Evolutionary conservation across 2,888 invertebrate species (phyloP), one percentile per base, ranked within the genome.

Genomic region (Meandrusa payeni): DNA sequence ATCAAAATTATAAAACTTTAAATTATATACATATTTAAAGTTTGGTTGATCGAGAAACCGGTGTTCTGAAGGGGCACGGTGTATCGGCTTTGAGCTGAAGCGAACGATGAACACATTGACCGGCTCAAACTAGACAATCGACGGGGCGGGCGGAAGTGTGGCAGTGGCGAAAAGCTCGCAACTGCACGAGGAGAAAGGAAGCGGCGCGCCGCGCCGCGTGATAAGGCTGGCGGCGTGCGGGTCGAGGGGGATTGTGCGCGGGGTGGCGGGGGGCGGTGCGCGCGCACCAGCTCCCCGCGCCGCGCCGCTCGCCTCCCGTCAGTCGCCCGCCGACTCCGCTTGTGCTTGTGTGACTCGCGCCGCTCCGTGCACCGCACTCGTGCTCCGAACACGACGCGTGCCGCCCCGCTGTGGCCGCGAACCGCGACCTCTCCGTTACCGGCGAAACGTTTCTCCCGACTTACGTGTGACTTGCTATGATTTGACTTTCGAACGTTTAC

Each of bases 301-400:
- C 76, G 74, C 81, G 71, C 80, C 65, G 70, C 75, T 65, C 66
- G 69, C 46, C 70, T 66, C 75, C 78, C 81, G 80, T 81, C 89
- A 89, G 89, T 89, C 89, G 89, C 88, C 89, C 77, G 89, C 89
- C 89, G 86, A 83, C 87, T 86, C 86, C 61, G 87, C 86, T 86
- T 86, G 83, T 78, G 86, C 86, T 87, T 86, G 86, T 86, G 85
- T 85, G 86, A 82, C 72, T 86, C 89, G 89, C 89, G 83, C 85
- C 65, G 85, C 86, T 86, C 85, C 70, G 87, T 85, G 75, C 85
- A 83, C 83, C 74, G 85, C 86, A 86, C 83, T 86, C 83, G 87
- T 85, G 83, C 78, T 61, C 83, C 78, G 82, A 86, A 62, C 85
- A 82, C 87, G 87, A 87, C 87, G 82, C 85, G 86, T 75, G 85